Evolutionary conservation across 2,797 vertebrate genomes (phyloP).

Genomic region (Lemur catta): DNA sequence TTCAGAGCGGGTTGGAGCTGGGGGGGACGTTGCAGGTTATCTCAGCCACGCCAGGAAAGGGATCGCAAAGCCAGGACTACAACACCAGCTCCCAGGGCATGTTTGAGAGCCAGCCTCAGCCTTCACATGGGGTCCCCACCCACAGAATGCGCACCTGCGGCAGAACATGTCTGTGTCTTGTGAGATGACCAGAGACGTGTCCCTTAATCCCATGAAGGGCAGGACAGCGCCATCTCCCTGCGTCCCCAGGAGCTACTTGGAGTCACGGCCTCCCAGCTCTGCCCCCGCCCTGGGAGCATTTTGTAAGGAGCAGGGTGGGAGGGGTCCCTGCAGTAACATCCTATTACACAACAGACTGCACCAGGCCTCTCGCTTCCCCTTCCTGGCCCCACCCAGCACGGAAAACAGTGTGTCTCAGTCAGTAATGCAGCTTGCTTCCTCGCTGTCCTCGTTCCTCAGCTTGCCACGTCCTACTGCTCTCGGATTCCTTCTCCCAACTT

Average conservation of each 20-base stretch:
- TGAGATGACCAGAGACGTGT: not conserved
- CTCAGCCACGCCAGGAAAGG: not conserved
- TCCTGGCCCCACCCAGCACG: not conserved
- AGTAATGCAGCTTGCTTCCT: not conserved
- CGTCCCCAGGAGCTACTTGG: fast-evolving
- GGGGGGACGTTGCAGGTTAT: not conserved
- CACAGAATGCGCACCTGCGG: not conserved
- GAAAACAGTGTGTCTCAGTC: not conserved
- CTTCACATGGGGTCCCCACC: not conserved
- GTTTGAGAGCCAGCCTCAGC: not conserved
- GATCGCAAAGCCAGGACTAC: not conserved
- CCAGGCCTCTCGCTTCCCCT: not conserved
- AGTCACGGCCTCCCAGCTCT: not conserved
- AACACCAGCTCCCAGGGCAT: not conserved
- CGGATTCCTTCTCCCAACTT: not conserved
- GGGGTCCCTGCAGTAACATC: not conserved
- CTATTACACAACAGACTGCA: fast-evolving
- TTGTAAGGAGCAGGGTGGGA: not conserved
- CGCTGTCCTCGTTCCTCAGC: not conserved
- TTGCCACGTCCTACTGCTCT: not conserved
- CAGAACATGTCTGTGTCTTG: not conserved
- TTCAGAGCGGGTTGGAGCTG: not conserved
- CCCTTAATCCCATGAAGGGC: not conserved
- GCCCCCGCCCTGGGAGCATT: not conserved
- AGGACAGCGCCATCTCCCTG: not conserved